These are phyloP conservation scores for Poecilobothrus nobilitatus DNA, from an alignment of 2,888 invertebrate species.

Conservation along the genomic window DNA sequence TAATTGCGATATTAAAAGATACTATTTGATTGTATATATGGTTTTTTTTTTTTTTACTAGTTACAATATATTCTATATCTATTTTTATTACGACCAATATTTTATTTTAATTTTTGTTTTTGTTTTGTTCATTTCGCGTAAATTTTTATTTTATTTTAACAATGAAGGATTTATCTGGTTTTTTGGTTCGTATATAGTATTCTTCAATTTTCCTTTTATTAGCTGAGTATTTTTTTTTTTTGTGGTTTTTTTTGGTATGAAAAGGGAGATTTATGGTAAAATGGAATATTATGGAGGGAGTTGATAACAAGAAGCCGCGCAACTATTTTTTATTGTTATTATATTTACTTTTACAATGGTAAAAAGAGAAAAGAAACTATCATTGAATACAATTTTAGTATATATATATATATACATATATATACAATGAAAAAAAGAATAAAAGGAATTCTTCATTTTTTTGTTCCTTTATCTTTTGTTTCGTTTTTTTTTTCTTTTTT, in stretches of 20 bases:
- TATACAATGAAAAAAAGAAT: not conserved
- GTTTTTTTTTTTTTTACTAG: too few species aligned
- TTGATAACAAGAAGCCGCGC: constrained; percentile 6
- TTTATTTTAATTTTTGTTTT: too few species aligned
- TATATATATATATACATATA: not conserved
- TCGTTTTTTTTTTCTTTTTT: not conserved
- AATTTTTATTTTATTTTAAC: not conserved
- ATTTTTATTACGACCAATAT: not conserved
- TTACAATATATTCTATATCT: not conserved
- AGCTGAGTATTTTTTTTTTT: too few species aligned
- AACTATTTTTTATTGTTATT: not conserved
- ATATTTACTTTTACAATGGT: not conserved
- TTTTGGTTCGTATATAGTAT: not conserved
- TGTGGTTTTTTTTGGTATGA: not conserved
- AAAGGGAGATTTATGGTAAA: constrained; percentile 6
- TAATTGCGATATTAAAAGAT: constrained; percentile 1
- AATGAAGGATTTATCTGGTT: constrained; percentile 1
- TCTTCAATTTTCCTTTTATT: not conserved
- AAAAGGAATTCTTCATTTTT: not conserved
- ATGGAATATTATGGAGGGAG: constrained; percentile 5
- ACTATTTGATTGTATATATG: not conserved
- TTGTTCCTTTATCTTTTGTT: too few species aligned
- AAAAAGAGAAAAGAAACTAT: not conserved
- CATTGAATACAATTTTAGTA: not conserved
- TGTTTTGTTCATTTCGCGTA: not conserved